phyloP scores from a whole-genome alignment of 1,140 invertebrate species.

The Pygmarrhopalites habei region DNA sequence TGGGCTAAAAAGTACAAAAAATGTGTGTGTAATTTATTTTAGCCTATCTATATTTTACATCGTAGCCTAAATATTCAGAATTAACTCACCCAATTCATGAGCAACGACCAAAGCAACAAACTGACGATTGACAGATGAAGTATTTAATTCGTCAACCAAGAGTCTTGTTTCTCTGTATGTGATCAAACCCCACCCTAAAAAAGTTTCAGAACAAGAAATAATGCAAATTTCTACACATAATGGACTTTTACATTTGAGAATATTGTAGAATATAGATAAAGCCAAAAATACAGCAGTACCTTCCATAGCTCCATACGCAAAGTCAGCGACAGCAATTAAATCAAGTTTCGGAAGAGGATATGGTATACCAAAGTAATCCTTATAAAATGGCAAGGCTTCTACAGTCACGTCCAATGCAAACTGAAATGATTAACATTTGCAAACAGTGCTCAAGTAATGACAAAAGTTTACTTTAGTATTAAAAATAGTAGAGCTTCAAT shows the following conservation, averaged over 20 bases:
- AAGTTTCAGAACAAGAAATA: constrained; percentile 65
- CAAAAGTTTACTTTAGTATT: too few species aligned
- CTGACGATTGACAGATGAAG: constrained; percentile 71
- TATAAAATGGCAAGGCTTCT: constrained; percentile 82
- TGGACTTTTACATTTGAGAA: too few species aligned
- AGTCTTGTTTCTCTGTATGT: constrained; percentile 49
- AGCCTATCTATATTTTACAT: too few species aligned
- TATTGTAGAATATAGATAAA: too few species aligned
- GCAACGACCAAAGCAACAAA: constrained; percentile 73
- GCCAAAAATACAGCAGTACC: too few species aligned
- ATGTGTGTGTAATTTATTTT: too few species aligned
- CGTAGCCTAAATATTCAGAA: neutral
- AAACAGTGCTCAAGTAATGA: too few species aligned
- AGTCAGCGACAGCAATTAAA: constrained; percentile 87
- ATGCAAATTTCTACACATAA: constrained; percentile 75
- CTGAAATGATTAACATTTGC: too few species aligned
- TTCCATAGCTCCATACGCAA: constrained; percentile 73
- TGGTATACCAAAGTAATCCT: constrained; percentile 76
- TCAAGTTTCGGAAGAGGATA: constrained; percentile 95
- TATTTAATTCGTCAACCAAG: constrained; percentile 58
- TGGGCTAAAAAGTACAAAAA: constrained; percentile 60
- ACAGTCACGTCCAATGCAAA: constrained; percentile 86
- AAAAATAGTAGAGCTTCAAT: too few species aligned
- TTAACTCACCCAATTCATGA: too few species aligned
- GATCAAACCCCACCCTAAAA: constrained; percentile 53